Percentiles rank a stretch among this genome's conserved stretches.
These are phyloP conservation scores for Spialia ferax DNA, from an alignment of 2,888 invertebrate genomes.

Conservation along the genomic window DNA sequence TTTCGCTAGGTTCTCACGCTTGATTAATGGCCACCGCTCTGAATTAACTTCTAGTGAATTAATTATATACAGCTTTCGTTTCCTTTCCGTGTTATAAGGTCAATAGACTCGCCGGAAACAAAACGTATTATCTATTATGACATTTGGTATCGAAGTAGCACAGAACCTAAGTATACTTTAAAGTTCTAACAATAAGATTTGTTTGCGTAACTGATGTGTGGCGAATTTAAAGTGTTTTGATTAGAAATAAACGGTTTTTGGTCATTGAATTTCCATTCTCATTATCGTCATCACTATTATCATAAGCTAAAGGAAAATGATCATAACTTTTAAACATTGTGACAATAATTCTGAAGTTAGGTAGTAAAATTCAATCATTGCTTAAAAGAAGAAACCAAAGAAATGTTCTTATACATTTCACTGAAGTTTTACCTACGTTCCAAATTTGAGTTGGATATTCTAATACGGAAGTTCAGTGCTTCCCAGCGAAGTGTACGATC, in stretches of 20 bases:
- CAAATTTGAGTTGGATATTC: neutral
- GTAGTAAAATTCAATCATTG: too few relatives aligned
- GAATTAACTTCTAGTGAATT: conserved; percentile 17
- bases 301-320: too few relatives aligned
- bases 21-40: conserved; percentile 27
- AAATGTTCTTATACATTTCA: neutral
- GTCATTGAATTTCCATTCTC: too few relatives aligned
- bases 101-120: conserved; percentile 16
- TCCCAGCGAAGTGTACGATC: neutral
- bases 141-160: neutral
- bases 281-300: too few relatives aligned
- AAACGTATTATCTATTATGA: neutral
- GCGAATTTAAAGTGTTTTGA: too few relatives aligned
- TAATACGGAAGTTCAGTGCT: conserved; percentile 5
- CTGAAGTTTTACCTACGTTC: neutral
- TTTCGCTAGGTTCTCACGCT: conserved; percentile 32
- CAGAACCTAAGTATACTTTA: neutral
- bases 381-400: too few relatives aligned
- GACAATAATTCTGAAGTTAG: too few relatives aligned
- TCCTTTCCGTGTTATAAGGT: conserved; percentile 21
- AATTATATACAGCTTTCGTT: conserved; percentile 34
- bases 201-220: too few relatives aligned
- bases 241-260: too few relatives aligned
- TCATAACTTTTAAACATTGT: too few relatives aligned
- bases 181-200: too few relatives aligned